Base-by-base conservation (phyloP, 2,113 vertebrate species). In the Bothrops jararaca region DNA sequence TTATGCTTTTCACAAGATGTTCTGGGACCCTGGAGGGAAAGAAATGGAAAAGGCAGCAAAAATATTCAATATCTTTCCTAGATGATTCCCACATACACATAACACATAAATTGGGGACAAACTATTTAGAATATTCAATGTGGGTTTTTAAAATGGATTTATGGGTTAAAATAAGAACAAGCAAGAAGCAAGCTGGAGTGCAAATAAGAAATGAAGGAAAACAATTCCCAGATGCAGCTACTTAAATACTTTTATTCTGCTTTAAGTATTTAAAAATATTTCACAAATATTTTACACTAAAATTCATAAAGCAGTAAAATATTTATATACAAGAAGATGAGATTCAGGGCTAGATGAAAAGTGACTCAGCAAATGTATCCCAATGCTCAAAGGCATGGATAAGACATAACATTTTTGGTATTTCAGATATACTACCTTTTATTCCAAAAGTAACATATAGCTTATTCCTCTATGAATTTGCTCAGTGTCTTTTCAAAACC, bases 1-100 rank as follows among this genome's bases (percentile, higher is more conserved):
- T 99, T 90, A 99, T 99, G 94, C 98, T 99, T 96, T 97, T 99
- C 90, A 98, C 98, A 0, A 99, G 98, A 89, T 98, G 97, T 94
- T 99, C 99, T 0, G 99, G 99, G 80, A 98, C 97, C 3, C 99
- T 99, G 96, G 93, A 18, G 11, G 94, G 90, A 53, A 91, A 93
- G 90, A 64, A 92, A 94, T 94, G 29, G 8, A 91, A 95, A 4
- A 90, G 39, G 18, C 23, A 20, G 52, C 34, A 56, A 89, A 56
- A 88, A 88, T 9, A 10, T 26, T 50, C 85, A 48, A 24, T 10
- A 20, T 15, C 45, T 86, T 50, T 52, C 85, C 85, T 50, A 18
- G 26, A 52, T 86, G 13, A 86, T 48, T 86, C 48, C 48, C 18
- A 53, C 86, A 50, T 52, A 34, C 12, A 87, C 50, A 53, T 26